Conservation (phyloP, 2,113 vertebrate genomes). For the Gallinago undulata region DNA sequence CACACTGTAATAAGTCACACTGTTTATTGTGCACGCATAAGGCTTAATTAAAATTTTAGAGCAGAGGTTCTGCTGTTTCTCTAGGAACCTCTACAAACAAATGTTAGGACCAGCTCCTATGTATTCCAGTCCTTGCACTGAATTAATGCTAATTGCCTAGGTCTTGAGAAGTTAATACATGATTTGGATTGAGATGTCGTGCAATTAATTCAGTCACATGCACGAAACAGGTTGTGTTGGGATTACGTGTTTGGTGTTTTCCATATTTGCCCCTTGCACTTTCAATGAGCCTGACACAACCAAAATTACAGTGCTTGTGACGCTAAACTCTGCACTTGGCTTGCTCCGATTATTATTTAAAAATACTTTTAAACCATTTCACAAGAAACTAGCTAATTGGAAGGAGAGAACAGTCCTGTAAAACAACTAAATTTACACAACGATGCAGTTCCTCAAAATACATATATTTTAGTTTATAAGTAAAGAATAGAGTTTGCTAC, state of each 20-base stretch:
- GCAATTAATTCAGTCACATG: background rate
- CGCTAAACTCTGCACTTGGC: background rate
- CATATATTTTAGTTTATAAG: background rate
- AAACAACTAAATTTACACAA: background rate
- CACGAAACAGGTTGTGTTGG: background rate
- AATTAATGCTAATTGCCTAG: background rate
- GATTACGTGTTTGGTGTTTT: background rate
- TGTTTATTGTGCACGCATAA: background rate
- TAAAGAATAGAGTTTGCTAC: background rate
- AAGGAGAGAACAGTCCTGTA: background rate
- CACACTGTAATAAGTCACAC: background rate
- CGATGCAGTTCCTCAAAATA: background rate
- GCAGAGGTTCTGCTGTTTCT: background rate
- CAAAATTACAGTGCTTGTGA: background rate
- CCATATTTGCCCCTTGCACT: background rate
- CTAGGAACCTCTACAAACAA: background rate
- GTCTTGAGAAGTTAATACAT: background rate
- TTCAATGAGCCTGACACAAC: background rate
- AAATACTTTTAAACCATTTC: background rate
- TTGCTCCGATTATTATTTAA: background rate
- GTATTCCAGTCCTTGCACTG: background rate
- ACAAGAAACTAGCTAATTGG: background rate
- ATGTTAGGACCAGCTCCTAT: background rate
- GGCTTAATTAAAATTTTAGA: background rate
- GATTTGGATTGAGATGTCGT: background rate